These are phyloP conservation scores for Andrena bicolor DNA, from an alignment of 2,888 invertebrate genomes.

Conservation along the genomic window DNA sequence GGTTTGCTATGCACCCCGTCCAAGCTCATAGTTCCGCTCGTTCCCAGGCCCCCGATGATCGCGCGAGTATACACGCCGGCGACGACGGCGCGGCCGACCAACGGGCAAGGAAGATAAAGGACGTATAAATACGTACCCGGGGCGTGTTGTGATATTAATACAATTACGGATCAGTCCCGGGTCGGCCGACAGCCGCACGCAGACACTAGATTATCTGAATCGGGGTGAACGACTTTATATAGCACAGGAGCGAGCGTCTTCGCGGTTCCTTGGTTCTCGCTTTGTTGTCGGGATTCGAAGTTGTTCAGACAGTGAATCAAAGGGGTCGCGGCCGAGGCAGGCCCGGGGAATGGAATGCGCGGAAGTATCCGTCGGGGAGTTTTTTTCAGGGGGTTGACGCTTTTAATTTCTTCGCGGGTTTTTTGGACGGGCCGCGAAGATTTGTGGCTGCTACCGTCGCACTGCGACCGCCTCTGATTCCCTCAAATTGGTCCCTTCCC, in stretches of 20 bases:
- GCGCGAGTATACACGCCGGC: constrained; percentile 77
- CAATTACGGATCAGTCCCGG: constrained; percentile 85
- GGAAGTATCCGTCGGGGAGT: constrained; percentile 39
- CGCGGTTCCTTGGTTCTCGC: constrained; percentile 64
- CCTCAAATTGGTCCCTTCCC: constrained; percentile 18
- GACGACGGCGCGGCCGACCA: constrained; percentile 52
- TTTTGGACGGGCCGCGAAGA: constrained; percentile 45
- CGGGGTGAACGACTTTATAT: constrained; percentile 85
- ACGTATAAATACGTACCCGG: constrained; percentile 79
- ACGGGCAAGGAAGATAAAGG: constrained; percentile 66
- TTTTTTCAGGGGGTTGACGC: constrained; percentile 43
- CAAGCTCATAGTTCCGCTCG: constrained; percentile 11
- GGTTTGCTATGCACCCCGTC: constrained; percentile 7
- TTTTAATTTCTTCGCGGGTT: constrained; percentile 59
- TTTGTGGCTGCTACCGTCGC: constrained; percentile 48
- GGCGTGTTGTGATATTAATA: constrained; percentile 85
- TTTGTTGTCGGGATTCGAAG: constrained; percentile 76
- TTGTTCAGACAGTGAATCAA: constrained; percentile 76
- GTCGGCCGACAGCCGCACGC: constrained; percentile 82
- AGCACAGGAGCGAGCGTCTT: constrained; percentile 63
- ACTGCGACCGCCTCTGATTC: constrained; percentile 18
- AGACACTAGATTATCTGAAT: constrained; percentile 85
- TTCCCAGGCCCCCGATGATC: constrained; percentile 74
- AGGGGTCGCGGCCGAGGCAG: constrained; percentile 58
- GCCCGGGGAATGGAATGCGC: constrained; percentile 42